Percentiles rank a stretch among this genome's conserved stretches.
phyloP scores from a whole-genome alignment of 2,113 vertebrate genomes.

The Prolemur simus region DNA sequence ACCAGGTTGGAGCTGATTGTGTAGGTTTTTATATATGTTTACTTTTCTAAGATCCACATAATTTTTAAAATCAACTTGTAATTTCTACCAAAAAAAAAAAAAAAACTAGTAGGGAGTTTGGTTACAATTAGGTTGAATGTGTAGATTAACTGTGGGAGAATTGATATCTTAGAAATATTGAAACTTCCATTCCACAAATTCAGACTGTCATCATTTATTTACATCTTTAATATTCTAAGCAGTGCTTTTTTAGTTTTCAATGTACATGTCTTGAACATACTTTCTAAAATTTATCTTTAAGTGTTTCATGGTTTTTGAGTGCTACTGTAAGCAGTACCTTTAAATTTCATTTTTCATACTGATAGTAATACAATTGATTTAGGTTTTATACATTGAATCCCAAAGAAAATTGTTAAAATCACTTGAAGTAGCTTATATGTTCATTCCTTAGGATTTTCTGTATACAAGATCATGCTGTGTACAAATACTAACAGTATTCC shows the following conservation, averaged over 20 bases:
- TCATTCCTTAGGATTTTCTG: neutral
- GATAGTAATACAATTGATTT: neutral
- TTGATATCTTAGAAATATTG: neutral
- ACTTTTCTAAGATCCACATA: neutral
- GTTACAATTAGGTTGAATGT: neutral
- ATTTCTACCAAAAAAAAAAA: neutral
- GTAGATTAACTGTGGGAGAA: neutral
- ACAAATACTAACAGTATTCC: neutral
- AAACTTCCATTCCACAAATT: neutral
- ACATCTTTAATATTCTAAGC: neutral
- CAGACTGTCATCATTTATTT: neutral
- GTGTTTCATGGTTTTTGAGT: neutral
- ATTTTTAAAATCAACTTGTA: neutral
- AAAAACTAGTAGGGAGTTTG: neutral
- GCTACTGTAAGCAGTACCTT: neutral
- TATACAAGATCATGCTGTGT: neutral
- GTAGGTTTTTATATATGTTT: neutral
- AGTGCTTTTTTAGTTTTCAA: neutral
- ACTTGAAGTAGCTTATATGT: neutral
- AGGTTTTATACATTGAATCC: neutral
- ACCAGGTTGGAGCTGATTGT: too few relatives aligned
- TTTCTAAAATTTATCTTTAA: conserved; percentile 13
- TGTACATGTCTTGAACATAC: neutral
- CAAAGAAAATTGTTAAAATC: neutral
- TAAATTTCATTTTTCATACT: neutral